Evolutionary conservation across 2,888 invertebrate genomes (phyloP), one percentile per base, ranked within the genome.

Genomic region (Cynaeus angustus): DNA sequence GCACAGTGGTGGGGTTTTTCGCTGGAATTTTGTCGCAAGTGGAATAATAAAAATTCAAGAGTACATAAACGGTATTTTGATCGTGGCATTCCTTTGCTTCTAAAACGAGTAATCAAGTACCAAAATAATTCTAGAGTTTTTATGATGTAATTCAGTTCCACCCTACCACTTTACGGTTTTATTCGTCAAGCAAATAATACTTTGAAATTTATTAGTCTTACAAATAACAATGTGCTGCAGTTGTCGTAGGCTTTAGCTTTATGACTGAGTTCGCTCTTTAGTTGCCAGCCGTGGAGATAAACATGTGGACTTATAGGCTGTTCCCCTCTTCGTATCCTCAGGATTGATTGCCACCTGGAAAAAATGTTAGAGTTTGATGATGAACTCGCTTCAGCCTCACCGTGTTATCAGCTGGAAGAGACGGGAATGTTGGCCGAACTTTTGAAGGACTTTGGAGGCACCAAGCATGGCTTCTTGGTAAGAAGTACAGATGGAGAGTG

Each of bases 341-440:
- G 78, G 80, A 88, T 86, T 65, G 86, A 83, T 75, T 88, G 88
- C 86, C 88, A 88, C 74, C 88, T 88, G 28, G 30, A 64, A 55
- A 45, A 38, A 58, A 33, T 3, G 8, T 38, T n/a, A n/a, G n/a
- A n/a, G n/a, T n/a, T n/a, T n/a, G n/a, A n/a, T n/a, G n/a, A n/a
- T n/a, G n/a, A n/a, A n/a, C n/a, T n/a, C n/a, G n/a, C n/a, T 21
- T 21, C n/a, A n/a, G 13, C 6, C 46, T 14, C 14, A 46, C 92
- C 92, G 89, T 21, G 90, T 89, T 33, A 91, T 84, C 37, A 92
- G 83, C 81, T 92, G 91, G 78, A 91, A 87, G 68, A 91, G 85
- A 74, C 92, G 85, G 1, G 91, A 89, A 77, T 87, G 86, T 81
- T 92, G 91, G 1, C 93, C 92, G 37, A 86, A 85, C 66, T 87